Conservation (phyloP, 2,797 vertebrate genomes). For the Adelosebastes latens region DNA sequence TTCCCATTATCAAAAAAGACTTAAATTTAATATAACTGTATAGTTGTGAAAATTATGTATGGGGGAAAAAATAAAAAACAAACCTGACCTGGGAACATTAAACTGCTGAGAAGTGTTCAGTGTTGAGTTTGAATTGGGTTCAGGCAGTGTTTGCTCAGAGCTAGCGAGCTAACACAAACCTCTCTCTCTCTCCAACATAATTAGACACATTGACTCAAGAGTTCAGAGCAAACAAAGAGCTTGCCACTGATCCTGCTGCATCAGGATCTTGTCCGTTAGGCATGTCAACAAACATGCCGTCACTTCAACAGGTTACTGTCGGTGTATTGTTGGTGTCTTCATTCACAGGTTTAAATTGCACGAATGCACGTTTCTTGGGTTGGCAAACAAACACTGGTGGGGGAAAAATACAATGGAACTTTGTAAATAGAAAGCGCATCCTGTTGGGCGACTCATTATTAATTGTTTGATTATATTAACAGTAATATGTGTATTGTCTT, state of each 20-base stretch:
- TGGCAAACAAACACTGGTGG: conserved; percentile 57
- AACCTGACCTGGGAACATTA: conserved; percentile 29
- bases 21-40: background rate
- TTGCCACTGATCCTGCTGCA: conserved; percentile 84
- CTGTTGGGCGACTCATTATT: conserved; percentile 30
- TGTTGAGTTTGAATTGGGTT: conserved; percentile 60
- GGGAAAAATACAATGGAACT: conserved; percentile 28
- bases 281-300: conserved; percentile 81
- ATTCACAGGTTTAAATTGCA: conserved; percentile 8
- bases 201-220: conserved; percentile 75
- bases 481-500: background rate
- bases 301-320: conserved; percentile 51
- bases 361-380: conserved; percentile 11
- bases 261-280: conserved; percentile 87
- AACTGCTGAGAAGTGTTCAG: conserved; percentile 5
- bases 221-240: conserved; percentile 82
- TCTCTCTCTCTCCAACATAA: conserved; percentile 69
- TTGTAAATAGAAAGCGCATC: conserved; percentile 41
- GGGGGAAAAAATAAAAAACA: background rate
- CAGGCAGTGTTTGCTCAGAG: conserved; percentile 75
- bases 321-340: conserved; percentile 42
- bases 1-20: background rate
- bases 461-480: conserved; percentile 26
- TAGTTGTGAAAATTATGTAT: background rate
- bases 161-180: conserved; percentile 71